Evolutionary conservation across 2,888 invertebrate species (phyloP), one percentile per base, ranked within the genome.

Genomic region (Rhamnusium bicolor): DNA sequence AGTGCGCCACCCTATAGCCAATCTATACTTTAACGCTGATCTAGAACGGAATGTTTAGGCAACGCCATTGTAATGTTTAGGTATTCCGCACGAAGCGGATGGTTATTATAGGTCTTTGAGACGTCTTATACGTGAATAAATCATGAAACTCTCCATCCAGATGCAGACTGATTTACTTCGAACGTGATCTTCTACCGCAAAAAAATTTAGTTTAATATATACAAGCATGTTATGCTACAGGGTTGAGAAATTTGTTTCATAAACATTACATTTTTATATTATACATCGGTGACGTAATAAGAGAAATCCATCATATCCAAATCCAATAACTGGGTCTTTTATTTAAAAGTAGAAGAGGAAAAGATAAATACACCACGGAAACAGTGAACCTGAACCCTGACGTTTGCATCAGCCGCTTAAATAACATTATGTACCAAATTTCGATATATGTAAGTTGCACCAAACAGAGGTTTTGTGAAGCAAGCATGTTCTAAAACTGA

Each of bases 31-130:
- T 14, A 1, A 51, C 12, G 51, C 19, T 16, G 51, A 51, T 51
- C 18, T 19, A 40, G 40, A n/a, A n/a, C 51, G 51, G 51, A 51
- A 51, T 51, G 51, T 51, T 51, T 51, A 19, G 51, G 51, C 51
- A 51, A 19, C 18, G 51, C 19, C 51, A 51, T 51, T 51, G 51
- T 51, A 19, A 18, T 51, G 51, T 51, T 51, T 51, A 51, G 51
- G 16, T 51, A 18, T 51, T 51, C 49, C 51, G 51, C 51, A 51
- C 51, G 51, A 51, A 19, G 18, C 18, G 51, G 12, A 10, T 4
- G 19, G 18, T 10, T 51, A 51, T 51, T 51, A 51, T 12, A 51
- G 51, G 51, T 51, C 51, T 51, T 51, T 51, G 51, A 51, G 51
- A 51, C 51, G 51, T 19, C 51, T n/a, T 51, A 40, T 51, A 51